Base-by-base conservation (phyloP, 2,888 invertebrate species). In the Endomychus coccineus region DNA sequence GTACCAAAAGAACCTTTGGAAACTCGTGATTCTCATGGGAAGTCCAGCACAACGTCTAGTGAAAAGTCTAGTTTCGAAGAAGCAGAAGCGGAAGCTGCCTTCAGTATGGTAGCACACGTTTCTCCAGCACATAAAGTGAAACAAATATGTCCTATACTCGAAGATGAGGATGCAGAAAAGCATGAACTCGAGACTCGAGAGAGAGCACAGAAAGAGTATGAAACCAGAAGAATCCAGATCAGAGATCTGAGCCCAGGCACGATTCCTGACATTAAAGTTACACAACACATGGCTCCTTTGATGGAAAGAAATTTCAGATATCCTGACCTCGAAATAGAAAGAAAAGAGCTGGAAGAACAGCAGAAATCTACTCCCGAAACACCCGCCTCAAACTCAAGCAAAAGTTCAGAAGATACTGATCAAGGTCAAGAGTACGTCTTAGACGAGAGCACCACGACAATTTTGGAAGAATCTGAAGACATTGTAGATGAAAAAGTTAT, bases 381-480 rank as follows among this genome's bases (percentile, higher is more conserved):
- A 16, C 78, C 77, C 16, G 68, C 73, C 39, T 77, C 77, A 11
- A 71, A 70, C 24, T 78, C 78, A 1, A 78, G 77, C 51, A 75
- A 75, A 58, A 77, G 76, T 52, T 78, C 78, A 3, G 69, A 78
- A 42, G 77, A 77, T 35, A 75, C 77, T 12, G 76, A 79, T 48
- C 77, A 78, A 57, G 78, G 78, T 7, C 64, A 71, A 45, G 77
- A 79, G 61, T 76, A 78, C 47, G 69, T 76, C 30, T 56, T 78
- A 43, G 75, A 76, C 50, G 74, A 77, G 38, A 69, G 73, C 54
- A 72, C 71, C 40, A 71, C 52, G 25, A 45, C 71, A 41, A 73
- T 73, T 50, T 73, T 70, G 23, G 75, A 76, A 62, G 73, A 75
- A 36, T 71, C 74, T 31, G 75, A 57, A 38, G 59, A 55, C 27